phyloP scores from a whole-genome alignment of 2,888 invertebrate genomes.

The Gryllus longicercus region DNA sequence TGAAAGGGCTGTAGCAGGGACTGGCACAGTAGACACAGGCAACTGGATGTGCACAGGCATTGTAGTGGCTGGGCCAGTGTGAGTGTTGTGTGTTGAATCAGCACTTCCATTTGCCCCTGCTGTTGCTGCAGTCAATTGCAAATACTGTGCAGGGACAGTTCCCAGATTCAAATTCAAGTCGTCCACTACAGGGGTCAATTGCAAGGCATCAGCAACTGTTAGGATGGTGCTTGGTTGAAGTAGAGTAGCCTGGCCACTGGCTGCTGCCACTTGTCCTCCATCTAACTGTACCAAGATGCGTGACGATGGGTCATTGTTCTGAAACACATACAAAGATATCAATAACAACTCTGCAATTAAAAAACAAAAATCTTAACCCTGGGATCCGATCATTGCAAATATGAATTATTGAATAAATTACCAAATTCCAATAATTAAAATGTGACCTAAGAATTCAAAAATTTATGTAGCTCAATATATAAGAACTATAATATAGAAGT shows the following conservation, averaged over 20 bases:
- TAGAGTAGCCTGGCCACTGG: background rate
- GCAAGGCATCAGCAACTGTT: slow-evolving; percentile 25
- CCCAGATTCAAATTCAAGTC: slow-evolving; percentile 17
- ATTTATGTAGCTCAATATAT: too few species aligned
- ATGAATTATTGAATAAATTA: too few species aligned
- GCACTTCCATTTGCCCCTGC: background rate
- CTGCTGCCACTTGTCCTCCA: background rate
- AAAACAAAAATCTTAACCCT: too few species aligned
- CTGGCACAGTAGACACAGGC: slow-evolving; percentile 23
- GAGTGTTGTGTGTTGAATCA: background rate
- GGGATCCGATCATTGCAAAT: too few species aligned
- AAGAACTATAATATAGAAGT: too few species aligned
- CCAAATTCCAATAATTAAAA: too few species aligned
- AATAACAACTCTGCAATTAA: background rate
- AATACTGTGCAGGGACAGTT: slow-evolving; percentile 18
- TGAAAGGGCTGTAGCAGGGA: slow-evolving; percentile 4
- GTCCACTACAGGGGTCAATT: slow-evolving; percentile 26
- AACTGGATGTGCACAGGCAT: slow-evolving; percentile 28
- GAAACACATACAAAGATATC: background rate
- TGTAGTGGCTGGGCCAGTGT: background rate
- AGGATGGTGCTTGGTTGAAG: slow-evolving; percentile 24
- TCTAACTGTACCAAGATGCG: slow-evolving; percentile 26
- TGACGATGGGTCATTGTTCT: background rate
- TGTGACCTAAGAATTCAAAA: too few species aligned
- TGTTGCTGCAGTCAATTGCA: slow-evolving; percentile 19